Conservation (phyloP, 2,113 vertebrate genomes). For the Oryzias woworae region DNA sequence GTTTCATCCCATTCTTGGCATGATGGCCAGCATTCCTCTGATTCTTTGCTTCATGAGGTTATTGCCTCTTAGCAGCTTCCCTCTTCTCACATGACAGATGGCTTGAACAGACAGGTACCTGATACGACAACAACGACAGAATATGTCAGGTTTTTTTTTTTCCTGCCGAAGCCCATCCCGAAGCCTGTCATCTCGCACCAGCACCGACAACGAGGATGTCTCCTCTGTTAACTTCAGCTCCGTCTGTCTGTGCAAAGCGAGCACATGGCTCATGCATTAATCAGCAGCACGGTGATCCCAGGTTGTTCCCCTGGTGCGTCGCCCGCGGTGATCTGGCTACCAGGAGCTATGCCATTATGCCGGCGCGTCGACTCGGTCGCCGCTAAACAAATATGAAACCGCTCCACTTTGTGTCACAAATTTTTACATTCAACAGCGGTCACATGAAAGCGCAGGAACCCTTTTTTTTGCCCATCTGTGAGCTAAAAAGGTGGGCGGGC, state of each 20-base stretch:
- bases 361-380: conserved; percentile 41
- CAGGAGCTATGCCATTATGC: conserved; percentile 65
- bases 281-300: conserved; percentile 74
- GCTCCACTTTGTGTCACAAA: conserved; percentile 78
- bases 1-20: too few relatives aligned
- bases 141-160: conserved; percentile 26
- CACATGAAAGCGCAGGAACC: conserved; percentile 49
- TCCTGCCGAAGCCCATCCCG: conserved; percentile 29
- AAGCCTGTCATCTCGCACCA: conserved; percentile 19
- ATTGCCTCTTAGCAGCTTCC: conserved; percentile 4
- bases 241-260: conserved; percentile 61
- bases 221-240: conserved; percentile 50
- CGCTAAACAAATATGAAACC: conserved; percentile 77
- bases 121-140: conserved; percentile 27
- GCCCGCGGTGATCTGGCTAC: conserved; percentile 61
- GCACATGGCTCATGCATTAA: conserved; percentile 80
- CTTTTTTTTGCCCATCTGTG: conserved; percentile 67
- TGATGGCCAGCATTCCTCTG: neutral
- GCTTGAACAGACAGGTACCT: conserved; percentile 58
- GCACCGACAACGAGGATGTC: conserved; percentile 39
- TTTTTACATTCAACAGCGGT: conserved; percentile 76
- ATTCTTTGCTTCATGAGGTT: neutral
- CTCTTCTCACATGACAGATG: conserved; percentile 54
- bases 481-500: conserved; percentile 65
- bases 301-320: conserved; percentile 64